Evolutionary conservation across 37 sponge, comb jelly and placozoan genomes (phyloP).

Genomic region (Amphimedon queenslandica): DNA sequence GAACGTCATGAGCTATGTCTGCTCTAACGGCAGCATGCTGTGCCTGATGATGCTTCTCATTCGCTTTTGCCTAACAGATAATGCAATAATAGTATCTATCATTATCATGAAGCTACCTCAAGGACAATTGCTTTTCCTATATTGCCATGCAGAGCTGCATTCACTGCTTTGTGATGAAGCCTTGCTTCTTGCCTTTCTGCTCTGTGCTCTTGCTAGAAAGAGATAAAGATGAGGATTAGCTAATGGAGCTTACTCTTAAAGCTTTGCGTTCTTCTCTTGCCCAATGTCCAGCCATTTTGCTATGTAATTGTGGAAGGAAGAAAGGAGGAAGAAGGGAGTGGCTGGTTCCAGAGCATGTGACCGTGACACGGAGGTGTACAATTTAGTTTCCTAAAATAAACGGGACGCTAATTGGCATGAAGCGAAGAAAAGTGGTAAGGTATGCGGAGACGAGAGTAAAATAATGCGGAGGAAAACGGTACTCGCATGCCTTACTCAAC

Average conservation of each 20-base stretch:
- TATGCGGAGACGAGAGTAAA: too few species aligned
- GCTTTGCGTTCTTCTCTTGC: conserved; percentile 26
- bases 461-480: background rate
- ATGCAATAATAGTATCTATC: background rate
- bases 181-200: conserved; percentile 59
- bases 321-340: background rate
- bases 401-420: background rate
- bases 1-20: conserved; percentile 41
- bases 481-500: conserved; percentile 2
- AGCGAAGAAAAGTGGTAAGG: too few species aligned
- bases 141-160: conserved; percentile 82
- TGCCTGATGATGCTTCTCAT: conserved; percentile 60
- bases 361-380: background rate
- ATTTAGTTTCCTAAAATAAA: too few species aligned
- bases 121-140: conserved; percentile 65
- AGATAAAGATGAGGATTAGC: background rate
- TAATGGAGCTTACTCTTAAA: conserved; percentile 14
- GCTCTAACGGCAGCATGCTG: conserved; percentile 43
- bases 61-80: conserved; percentile 43
- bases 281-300: conserved; percentile 15
- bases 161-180: conserved; percentile 62
- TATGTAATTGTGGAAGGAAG: background rate
- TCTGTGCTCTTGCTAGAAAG: conserved; percentile 58
- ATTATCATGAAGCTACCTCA: conserved; percentile 27
- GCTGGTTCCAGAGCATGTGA: background rate